Evolutionary conservation across 2,113 vertebrate genomes (phyloP).

Genomic region (Peromyscus maniculatus): DNA sequence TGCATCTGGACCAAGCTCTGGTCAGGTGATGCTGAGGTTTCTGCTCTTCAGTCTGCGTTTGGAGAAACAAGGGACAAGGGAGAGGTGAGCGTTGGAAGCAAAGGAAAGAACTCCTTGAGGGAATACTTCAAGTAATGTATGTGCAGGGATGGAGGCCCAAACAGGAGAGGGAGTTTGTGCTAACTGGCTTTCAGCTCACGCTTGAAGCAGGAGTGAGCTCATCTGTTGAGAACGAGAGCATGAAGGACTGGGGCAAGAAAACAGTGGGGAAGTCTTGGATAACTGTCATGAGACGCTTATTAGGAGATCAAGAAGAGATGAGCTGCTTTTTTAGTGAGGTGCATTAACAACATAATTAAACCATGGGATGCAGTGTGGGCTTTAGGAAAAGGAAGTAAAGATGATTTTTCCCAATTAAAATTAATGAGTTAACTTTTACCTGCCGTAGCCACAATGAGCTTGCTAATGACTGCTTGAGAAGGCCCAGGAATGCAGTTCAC

Average conservation of each 20-base stretch:
- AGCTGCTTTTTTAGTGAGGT: constrained; percentile 56
- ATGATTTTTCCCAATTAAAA: constrained; percentile 77
- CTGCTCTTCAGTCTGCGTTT: not conserved
- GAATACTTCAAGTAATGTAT: not conserved
- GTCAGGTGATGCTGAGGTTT: not conserved
- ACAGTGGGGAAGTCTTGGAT: constrained; percentile 7
- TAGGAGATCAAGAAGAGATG: constrained; percentile 70
- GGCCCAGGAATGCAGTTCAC: constrained; percentile 39
- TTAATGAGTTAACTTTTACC: constrained; percentile 75
- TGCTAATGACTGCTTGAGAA: constrained; percentile 62
- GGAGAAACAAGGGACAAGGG: not conserved
- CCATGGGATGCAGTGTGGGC: constrained; percentile 68
- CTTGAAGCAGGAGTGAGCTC: constrained; percentile 47
- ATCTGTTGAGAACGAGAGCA: constrained; percentile 38
- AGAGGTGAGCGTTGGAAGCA: not conserved
- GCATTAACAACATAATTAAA: constrained; percentile 72
- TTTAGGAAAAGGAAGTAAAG: constrained; percentile 72
- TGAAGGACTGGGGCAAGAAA: constrained; percentile 15
- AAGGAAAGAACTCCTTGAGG: not conserved
- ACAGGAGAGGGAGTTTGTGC: not conserved
- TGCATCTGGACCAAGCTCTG: not conserved
- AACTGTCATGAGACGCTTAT: constrained; percentile 60
- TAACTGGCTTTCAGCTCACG: not conserved
- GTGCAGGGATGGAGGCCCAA: not conserved
- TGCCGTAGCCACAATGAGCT: not conserved